Percentiles rank a stretch among this genome's conserved stretches.
Evolutionary conservation across 1,140 invertebrate genomes (phyloP).

Genomic region (Nixonia krombeini): DNA sequence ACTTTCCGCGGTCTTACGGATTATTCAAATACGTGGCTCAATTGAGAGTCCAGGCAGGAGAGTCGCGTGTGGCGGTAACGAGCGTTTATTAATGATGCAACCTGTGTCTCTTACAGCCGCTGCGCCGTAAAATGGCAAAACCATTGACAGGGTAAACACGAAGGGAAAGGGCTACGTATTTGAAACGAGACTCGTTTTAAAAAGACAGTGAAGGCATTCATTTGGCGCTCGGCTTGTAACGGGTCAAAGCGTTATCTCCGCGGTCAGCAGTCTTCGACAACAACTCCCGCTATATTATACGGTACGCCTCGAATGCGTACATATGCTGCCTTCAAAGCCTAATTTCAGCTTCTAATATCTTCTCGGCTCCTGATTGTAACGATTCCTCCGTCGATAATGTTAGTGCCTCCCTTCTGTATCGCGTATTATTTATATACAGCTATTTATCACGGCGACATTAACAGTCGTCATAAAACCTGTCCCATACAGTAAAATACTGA

Average conservation of each 20-base stretch:
- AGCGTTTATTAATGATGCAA: neutral
- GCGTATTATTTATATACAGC: no score
- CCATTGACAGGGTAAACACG: slow-evolving; percentile 35
- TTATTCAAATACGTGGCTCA: no score
- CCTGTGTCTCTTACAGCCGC: neutral
- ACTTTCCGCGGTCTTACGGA: no score
- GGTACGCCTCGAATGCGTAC: slow-evolving; percentile 22
- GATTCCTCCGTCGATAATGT: neutral
- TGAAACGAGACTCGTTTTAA: slow-evolving; percentile 57
- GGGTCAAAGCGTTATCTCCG: slow-evolving; percentile 68
- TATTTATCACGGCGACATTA: no score
- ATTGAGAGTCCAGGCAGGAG: no score
- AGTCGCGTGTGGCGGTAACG: neutral
- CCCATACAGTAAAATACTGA: no score
- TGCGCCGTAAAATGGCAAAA: neutral
- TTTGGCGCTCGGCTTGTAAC: slow-evolving; percentile 61
- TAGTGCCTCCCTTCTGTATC: no score
- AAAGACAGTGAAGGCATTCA: slow-evolving; percentile 68
- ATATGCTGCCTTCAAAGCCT: slow-evolving; percentile 34
- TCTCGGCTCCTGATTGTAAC: neutral
- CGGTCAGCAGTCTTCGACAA: slow-evolving; percentile 66
- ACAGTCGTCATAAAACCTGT: no score
- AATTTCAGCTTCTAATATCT: slow-evolving; percentile 33
- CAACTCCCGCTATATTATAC: slow-evolving; percentile 53
- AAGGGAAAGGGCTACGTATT: slow-evolving; percentile 61